A percentile compares a stretch with the other conserved stretches of the same genome.
phyloP scores from a whole-genome alignment of 1,140 invertebrate species.

The Nebria ingens region DNA sequence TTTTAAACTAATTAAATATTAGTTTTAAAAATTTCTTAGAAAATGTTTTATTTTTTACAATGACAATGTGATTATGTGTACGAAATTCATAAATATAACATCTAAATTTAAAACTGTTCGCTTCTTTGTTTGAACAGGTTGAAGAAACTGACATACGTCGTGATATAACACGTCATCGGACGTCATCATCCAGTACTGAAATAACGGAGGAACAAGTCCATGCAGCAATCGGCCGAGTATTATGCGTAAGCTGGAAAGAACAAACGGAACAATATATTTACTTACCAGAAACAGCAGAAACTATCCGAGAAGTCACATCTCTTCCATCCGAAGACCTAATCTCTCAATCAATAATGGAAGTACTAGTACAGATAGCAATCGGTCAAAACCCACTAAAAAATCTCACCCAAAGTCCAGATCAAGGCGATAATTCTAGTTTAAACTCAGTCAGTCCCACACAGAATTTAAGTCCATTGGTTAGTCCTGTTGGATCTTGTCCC shows the following conservation, averaged over 20 bases:
- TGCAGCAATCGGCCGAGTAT: conserved; percentile 46
- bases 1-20: too few species aligned
- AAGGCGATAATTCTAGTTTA: conserved; percentile 34
- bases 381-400: conserved; percentile 50
- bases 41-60: too few species aligned
- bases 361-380: conserved; percentile 47
- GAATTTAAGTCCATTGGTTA: conserved; percentile 27
- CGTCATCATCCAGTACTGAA: conserved; percentile 27
- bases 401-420: conserved; percentile 39
- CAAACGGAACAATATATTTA: conserved; percentile 46
- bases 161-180: conserved; percentile 25
- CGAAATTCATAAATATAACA: too few species aligned
- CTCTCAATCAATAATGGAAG: conserved; percentile 59
- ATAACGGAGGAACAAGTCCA: conserved; percentile 48
- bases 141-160: conserved; percentile 33
- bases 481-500: conserved; percentile 34
- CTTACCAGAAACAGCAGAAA: conserved; percentile 49
- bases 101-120: too few species aligned
- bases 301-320: conserved; percentile 36
- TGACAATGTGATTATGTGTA: too few species aligned
- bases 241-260: conserved; percentile 55
- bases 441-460: conserved; percentile 25
- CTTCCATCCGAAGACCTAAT: conserved; percentile 42
- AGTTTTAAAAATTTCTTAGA: too few species aligned
- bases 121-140: conserved; percentile 22